These are phyloP conservation scores for Zygaena filipendulae DNA, from an alignment of 2,888 invertebrate species.

Conservation along the genomic window DNA sequence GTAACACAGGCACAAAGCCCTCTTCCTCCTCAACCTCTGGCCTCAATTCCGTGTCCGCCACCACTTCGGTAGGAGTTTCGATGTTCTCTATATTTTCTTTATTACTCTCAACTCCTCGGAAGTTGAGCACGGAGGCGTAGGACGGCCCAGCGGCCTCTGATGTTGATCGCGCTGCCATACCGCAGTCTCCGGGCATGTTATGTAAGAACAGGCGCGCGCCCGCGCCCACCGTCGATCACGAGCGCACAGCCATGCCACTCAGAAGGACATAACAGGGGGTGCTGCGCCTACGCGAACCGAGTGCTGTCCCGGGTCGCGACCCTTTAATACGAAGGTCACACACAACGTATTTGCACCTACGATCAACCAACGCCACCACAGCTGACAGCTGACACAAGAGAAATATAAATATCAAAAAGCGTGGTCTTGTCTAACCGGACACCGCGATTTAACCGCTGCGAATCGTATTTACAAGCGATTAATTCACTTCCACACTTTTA, in stretches of 20 bases:
- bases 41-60: slow-evolving; percentile 27
- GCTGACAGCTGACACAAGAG: slow-evolving; percentile 30
- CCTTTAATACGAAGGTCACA: slow-evolving; percentile 36
- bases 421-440: no score
- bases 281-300: slow-evolving; percentile 46
- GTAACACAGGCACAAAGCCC: slow-evolving; percentile 61
- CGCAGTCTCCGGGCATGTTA: slow-evolving; percentile 58
- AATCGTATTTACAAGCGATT: slow-evolving; percentile 67
- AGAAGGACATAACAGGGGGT: slow-evolving; percentile 61
- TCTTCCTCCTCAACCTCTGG: slow-evolving; percentile 51
- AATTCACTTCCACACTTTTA: slow-evolving; percentile 59
- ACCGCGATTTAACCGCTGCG: no score
- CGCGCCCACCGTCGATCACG: slow-evolving; percentile 68
- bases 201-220: slow-evolving; percentile 66
- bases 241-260: slow-evolving; percentile 65
- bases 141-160: slow-evolving; percentile 71
- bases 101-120: slow-evolving; percentile 67
- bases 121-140: slow-evolving; percentile 78
- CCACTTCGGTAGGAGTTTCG: slow-evolving; percentile 42
- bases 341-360: slow-evolving; percentile 4
- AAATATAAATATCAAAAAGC: no score
- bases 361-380: slow-evolving; percentile 18
- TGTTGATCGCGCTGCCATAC: slow-evolving; percentile 67
- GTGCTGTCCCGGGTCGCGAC: slow-evolving; percentile 41
- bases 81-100: slow-evolving; percentile 69